Percentiles rank a stretch among this genome's conserved stretches.
phyloP scores from a whole-genome alignment of 1,140 invertebrate genomes.

The Drosophila seguyi region DNA sequence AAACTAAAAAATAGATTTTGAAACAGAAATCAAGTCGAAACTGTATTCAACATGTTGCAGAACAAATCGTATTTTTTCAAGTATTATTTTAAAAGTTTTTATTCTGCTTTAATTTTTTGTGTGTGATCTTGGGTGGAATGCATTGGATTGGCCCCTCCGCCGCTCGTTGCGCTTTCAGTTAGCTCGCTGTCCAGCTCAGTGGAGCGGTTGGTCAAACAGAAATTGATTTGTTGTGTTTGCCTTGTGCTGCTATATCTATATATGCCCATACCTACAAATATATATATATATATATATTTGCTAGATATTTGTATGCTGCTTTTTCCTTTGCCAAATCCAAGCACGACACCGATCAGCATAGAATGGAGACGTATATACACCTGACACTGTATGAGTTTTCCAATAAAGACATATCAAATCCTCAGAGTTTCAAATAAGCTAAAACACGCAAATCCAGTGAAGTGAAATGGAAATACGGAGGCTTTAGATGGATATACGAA shows the following conservation, averaged over 20 bases:
- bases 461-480: slow-evolving; percentile 1
- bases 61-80: not conserved
- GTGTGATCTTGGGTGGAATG: slow-evolving; percentile 3
- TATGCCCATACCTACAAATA: not conserved
- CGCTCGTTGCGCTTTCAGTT: slow-evolving; percentile 49
- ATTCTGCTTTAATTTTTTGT: not conserved
- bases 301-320: slow-evolving; percentile 18
- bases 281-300: slow-evolving; percentile 11
- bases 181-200: slow-evolving; percentile 64
- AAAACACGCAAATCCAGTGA: slow-evolving; percentile 17
- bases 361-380: not conserved
- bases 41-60: not conserved
- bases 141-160: slow-evolving; percentile 14
- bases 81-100: not conserved
- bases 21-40: rapidly evolving
- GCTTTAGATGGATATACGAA: not conserved
- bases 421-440: slow-evolving; percentile 12
- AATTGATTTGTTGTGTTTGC: slow-evolving; percentile 71
- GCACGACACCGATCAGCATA: slow-evolving; percentile 16
- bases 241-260: slow-evolving; percentile 34
- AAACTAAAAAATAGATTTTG: not conserved
- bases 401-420: slow-evolving; percentile 14
- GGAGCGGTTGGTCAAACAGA: slow-evolving; percentile 76
- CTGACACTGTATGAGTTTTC: slow-evolving; percentile 23
- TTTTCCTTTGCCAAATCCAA: slow-evolving; percentile 2